A percentile compares a stretch with the other conserved stretches of the same genome.
phyloP scores from a whole-genome alignment of 2,113 vertebrate species.

The Cettia cetti region DNA sequence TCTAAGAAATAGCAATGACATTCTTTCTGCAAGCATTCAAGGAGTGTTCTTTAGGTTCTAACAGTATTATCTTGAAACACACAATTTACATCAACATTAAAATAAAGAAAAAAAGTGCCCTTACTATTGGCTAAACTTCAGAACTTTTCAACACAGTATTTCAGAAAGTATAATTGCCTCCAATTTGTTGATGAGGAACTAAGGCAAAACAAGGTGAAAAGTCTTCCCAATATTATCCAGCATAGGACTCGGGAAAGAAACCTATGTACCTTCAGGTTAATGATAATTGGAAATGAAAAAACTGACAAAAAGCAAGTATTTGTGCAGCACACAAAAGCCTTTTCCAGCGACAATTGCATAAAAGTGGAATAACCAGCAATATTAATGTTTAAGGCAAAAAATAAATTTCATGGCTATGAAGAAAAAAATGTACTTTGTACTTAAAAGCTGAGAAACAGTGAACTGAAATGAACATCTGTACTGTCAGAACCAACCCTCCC shows the following conservation, averaged over 20 bases:
- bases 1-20: background rate
- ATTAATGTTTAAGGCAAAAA: background rate
- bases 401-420: background rate
- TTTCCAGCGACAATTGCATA: background rate
- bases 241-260: background rate
- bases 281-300: background rate
- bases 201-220: background rate
- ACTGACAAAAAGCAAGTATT: background rate
- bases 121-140: background rate
- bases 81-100: background rate
- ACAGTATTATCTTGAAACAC: background rate
- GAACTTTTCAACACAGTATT: background rate
- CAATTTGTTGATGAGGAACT: background rate
- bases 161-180: background rate
- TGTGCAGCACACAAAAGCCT: background rate
- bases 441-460: background rate
- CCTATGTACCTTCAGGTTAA: background rate
- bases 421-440: background rate
- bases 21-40: background rate
- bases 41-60: background rate
- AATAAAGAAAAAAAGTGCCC: background rate
- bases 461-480: background rate
- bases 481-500: background rate
- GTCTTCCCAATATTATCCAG: background rate
- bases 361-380: background rate